Base-by-base conservation (phyloP, 2,797 vertebrate genomes). In the Heteromormyrus szaboi region DNA sequence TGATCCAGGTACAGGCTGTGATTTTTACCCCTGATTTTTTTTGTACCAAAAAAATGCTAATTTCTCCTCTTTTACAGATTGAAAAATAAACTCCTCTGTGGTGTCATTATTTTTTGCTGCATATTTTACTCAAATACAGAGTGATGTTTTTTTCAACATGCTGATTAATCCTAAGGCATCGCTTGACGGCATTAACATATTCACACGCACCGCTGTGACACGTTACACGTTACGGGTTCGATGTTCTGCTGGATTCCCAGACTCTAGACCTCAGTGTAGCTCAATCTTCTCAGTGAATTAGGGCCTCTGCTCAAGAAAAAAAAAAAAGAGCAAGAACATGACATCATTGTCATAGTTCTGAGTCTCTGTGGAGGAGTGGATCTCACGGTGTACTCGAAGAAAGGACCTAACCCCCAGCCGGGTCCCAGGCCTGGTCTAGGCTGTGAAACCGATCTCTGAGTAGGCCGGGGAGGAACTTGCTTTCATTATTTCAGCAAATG, bases 401-500 rank as follows among this genome's bases (percentile, higher is more conserved):
- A 72, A 46, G 19, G 72, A 9, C 2, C 72, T 46, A 5, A 79
- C 2, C 72, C 68, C 72, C 14, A 44, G 46, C 41, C 22, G 2
- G 19, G 17, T 84, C 46, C 19, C 17, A 84, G 81, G 4, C 76
- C 44, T 46, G 6, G 79, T n/a, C 79, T 22, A 37, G 44, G 79
- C 79, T 44, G 41, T 83, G 79, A 83, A 83, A 48, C 41, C 19
- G 79, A 84, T 48, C 46, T 14, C 29, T 5, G 22, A 84, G 51
- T 56, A 17, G 85, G 29, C 51, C 25, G 50, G 85, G 22, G 51
- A 56, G 22, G 1, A 17, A 54, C 19, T 54, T 7, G 48, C 25
- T 41, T 53, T 72, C 65, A 76, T 76, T 79, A 53, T 88, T 88
- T 88, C 29, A 88, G 41, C 41, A 72, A 59, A 56, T 33, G n/a